Conservation (phyloP, 2,888 invertebrate genomes). For the Amphipyra tragopoginis region DNA sequence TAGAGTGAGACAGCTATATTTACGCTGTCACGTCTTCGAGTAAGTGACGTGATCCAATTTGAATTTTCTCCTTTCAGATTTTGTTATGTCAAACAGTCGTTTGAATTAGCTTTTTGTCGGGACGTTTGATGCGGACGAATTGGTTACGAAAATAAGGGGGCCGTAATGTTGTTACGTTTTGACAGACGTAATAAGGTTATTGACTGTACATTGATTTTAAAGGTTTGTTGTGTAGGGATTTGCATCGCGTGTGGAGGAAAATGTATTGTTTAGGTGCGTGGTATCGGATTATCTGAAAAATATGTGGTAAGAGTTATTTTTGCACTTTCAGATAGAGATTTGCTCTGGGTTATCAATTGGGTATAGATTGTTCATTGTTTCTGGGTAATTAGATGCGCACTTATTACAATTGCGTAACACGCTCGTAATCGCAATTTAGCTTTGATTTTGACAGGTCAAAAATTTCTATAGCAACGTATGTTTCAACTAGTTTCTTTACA, state of each 20-base stretch:
- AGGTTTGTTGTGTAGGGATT: constrained; percentile 11
- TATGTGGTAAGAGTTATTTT: too few species aligned
- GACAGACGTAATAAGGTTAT: constrained; percentile 54
- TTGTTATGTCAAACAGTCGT: constrained; percentile 79
- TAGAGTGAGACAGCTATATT: constrained; percentile 64
- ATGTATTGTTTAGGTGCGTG: constrained; percentile 13
- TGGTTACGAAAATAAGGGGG: constrained; percentile 61
- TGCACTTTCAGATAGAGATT: too few species aligned
- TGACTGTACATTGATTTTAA: constrained; percentile 51
- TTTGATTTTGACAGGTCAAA: too few species aligned
- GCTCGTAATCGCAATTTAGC: too few species aligned
- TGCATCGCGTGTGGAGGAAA: background rate
- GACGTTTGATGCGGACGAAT: constrained; percentile 61
- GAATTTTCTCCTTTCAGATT: constrained; percentile 82
- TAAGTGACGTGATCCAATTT: constrained; percentile 82
- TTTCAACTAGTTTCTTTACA: too few species aligned
- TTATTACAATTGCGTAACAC: too few species aligned
- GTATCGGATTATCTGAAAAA: background rate
- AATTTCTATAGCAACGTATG: too few species aligned
- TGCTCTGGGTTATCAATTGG: too few species aligned
- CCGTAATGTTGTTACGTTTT: constrained; percentile 54
- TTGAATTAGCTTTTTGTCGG: constrained; percentile 69
- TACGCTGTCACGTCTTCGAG: constrained; percentile 60
- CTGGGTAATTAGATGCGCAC: too few species aligned
- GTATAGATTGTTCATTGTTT: too few species aligned